Conservation (phyloP, 2,797 vertebrate genomes). For the Picus viridis region DNA sequence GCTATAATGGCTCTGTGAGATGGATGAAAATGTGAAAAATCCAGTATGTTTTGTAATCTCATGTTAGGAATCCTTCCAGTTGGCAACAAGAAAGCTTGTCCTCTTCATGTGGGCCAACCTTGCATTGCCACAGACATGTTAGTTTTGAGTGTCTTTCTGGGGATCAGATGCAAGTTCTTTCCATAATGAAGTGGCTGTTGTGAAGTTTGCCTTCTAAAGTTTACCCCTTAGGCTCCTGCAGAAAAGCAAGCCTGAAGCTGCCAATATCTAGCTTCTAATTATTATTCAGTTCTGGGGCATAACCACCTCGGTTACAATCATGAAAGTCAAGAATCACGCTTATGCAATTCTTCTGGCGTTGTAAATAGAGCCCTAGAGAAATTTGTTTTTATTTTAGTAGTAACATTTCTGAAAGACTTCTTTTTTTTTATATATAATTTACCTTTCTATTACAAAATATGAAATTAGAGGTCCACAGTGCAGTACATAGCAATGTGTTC, state of each 20-base stretch:
- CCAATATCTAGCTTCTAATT: conserved; percentile 67
- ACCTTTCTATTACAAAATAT: neutral
- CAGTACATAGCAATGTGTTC: neutral
- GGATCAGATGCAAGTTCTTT: neutral
- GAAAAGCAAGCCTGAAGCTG: conserved; percentile 62
- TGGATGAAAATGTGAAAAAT: conserved; percentile 17
- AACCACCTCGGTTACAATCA: conserved; percentile 56
- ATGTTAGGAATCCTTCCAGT: neutral
- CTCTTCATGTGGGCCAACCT: conserved; percentile 3
- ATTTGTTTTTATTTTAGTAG: conserved; percentile 38
- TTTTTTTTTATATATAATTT: neutral
- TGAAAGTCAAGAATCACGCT: conserved; percentile 23
- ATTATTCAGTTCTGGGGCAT: conserved; percentile 57
- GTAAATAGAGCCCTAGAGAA: conserved; percentile 34
- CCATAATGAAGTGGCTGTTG: conserved; percentile 25
- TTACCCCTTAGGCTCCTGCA: conserved; percentile 45
- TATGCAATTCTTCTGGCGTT: conserved; percentile 39
- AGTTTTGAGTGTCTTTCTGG: neutral
- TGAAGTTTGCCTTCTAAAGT: conserved; percentile 47
- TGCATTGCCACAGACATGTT: neutral
- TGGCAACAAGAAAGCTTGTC: neutral
- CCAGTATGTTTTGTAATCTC: neutral
- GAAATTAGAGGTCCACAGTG: neutral
- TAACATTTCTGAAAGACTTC: neutral
- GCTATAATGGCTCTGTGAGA: neutral